These are phyloP conservation scores for Babyrousa celebensis DNA, from an alignment of 2,797 vertebrate species.

Conservation along the genomic window DNA sequence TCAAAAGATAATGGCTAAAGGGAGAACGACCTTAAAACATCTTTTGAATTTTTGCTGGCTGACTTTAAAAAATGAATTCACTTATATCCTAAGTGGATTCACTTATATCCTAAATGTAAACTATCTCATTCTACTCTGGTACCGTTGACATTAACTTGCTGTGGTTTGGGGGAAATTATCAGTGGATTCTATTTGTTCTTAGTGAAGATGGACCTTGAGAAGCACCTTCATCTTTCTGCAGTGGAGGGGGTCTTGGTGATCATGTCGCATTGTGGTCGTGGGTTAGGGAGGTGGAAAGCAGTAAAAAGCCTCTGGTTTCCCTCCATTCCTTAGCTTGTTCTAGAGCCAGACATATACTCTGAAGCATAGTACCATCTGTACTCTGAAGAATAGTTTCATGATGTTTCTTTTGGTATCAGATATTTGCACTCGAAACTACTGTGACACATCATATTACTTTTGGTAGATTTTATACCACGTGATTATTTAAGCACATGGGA, in stretches of 20 bases:
- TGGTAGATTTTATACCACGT: neutral
- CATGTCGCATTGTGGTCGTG: neutral
- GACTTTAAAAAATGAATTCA: neutral
- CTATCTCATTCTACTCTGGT: neutral
- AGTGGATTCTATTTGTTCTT: neutral
- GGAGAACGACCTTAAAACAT: neutral
- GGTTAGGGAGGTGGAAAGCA: too few relatives aligned
- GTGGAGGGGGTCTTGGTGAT: too few relatives aligned
- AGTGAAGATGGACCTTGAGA: neutral
- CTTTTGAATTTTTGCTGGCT: neutral
- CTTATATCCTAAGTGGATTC: neutral
- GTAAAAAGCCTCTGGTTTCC: neutral
- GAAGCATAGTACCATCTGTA: rapidly evolving
- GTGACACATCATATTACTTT: neutral
- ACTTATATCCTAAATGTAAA: neutral
- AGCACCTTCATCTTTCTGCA: neutral
- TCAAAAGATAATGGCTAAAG: neutral
- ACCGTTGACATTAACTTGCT: neutral
- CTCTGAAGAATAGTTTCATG: neutral
- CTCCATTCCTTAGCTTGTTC: neutral
- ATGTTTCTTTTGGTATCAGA: neutral
- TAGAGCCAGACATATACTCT: neutral
- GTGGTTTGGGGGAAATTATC: neutral
- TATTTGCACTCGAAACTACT: neutral
- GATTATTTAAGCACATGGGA: neutral